A percentile compares a stretch with the other conserved stretches of the same genome.
These are phyloP conservation scores for Anoncus sp. DNA, from an alignment of 2,888 invertebrate genomes.

Conservation along the genomic window DNA sequence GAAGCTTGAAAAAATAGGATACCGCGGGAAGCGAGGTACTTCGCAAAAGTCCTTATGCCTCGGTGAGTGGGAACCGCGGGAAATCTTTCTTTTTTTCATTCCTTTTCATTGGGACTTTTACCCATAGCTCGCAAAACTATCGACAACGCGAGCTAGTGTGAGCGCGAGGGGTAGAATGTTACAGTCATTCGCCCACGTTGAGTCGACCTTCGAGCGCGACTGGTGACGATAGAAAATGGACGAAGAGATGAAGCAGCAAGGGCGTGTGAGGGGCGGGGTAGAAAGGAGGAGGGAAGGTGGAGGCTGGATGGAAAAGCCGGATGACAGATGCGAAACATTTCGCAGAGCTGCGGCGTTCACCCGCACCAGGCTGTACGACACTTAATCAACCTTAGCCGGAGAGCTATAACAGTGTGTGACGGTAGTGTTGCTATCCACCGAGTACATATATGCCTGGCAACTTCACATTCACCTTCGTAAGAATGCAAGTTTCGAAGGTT, in stretches of 20 bases:
- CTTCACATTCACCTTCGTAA: constrained; percentile 19
- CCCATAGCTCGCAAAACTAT: constrained; percentile 20
- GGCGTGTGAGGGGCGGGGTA: no score
- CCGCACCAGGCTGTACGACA: constrained; percentile 72
- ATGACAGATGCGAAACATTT: constrained; percentile 81
- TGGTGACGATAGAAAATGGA: constrained; percentile 33
- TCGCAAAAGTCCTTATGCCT: constrained; percentile 12
- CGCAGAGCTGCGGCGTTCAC: constrained; percentile 71
- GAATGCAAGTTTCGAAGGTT: no score
- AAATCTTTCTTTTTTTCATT: not conserved
- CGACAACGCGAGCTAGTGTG: constrained; percentile 11
- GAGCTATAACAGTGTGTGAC: constrained; percentile 21
- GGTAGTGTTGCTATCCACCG: constrained; percentile 54
- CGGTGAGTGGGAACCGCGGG: not conserved
- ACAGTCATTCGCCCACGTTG: constrained; percentile 26
- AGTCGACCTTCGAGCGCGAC: constrained; percentile 8
- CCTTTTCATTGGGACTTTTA: constrained; percentile 23
- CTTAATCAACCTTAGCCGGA: constrained; percentile 79
- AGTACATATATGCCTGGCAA: constrained; percentile 65
- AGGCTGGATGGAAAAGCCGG: constrained; percentile 71
- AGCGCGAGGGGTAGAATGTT: not conserved
- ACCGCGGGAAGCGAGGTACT: not conserved
- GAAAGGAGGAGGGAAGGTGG: no score
- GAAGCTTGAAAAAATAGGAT: constrained; percentile 12
- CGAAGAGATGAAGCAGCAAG: constrained; percentile 20